Percentiles rank a stretch among this genome's conserved stretches.
These are phyloP conservation scores for Copidosoma aretas DNA, from an alignment of 2,888 invertebrate species.

Conservation along the genomic window DNA sequence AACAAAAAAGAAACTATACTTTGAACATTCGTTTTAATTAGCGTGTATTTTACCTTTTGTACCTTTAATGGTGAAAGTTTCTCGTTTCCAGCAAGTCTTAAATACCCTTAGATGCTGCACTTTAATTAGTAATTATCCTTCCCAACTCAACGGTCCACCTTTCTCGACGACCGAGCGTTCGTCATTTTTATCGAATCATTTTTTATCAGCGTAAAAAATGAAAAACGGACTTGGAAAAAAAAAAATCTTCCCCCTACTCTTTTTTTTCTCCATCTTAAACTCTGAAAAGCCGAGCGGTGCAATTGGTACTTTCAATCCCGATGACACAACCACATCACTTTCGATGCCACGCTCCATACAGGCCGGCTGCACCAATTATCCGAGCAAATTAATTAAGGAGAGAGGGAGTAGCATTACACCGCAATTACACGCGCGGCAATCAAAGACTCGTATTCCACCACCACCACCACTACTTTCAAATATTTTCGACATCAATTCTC, in stretches of 20 bases:
- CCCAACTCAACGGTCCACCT: slow-evolving; percentile 11
- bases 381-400: slow-evolving; percentile 20
- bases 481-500: background rate
- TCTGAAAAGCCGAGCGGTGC: background rate
- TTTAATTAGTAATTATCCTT: slow-evolving; percentile 20
- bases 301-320: slow-evolving; percentile 6
- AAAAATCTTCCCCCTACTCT: background rate
- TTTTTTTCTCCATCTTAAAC: background rate
- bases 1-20: slow-evolving; percentile 1
- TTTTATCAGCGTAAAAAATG: background rate
- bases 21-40: slow-evolving; percentile 12
- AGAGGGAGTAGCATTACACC: slow-evolving; percentile 16
- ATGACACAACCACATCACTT: slow-evolving; percentile 5
- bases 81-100: slow-evolving; percentile 17
- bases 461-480: too few species aligned
- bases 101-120: slow-evolving; percentile 18
- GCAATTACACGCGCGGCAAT: background rate
- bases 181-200: slow-evolving; percentile 19
- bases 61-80: slow-evolving; percentile 37
- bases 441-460: too few species aligned
- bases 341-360: background rate
- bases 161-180: background rate
- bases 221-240: slow-evolving; percentile 1
- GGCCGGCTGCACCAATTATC: background rate
- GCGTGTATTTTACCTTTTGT: slow-evolving; percentile 20